Base-by-base conservation (phyloP, 2,797 vertebrate species). In the Syndactyla subalaris region DNA sequence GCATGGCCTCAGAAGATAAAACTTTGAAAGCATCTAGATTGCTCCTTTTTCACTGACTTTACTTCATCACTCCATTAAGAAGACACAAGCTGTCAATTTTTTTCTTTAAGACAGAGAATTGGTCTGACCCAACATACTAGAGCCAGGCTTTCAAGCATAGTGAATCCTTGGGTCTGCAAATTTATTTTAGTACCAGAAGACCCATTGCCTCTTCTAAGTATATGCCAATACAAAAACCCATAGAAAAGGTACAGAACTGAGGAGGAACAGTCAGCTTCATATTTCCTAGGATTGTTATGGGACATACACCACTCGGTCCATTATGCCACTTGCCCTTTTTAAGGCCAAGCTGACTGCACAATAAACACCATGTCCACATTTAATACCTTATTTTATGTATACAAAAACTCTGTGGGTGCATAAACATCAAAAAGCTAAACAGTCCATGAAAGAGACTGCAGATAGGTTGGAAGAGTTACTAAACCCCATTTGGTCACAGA, bases 351-450 rank as follows among this genome's bases (percentile, higher is more conserved):
- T 51, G 48, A 89, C 26, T 66, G 34, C 41, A 72, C 76, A 79
- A 66, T 85, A 91, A 89, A 80, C 66, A 89, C 13, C 20, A 58
- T 52, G 27, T 32, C 84, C 61, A 54, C 22, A 14, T 72, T 86
- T 73, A 55, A 34, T 65, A 48, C 39, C 41, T 78, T 78, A 59
- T 89, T 92, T 92, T 73, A 85, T n/a, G 32, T 18, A 88, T 77
- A 54, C 29, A 94, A 91, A 72, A 89, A 81, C 30, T 89, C 66
- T 46, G 30, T 1, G 9, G 8, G 29, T 29, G 3, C 34, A 70
- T 41, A 95, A 95, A 51, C 46, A 68, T 58, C 62, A 55, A 89
- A 88, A 84, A 94, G 48, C 90, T 89, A 78, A 94, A 95, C 83
- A 87, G 72, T 38, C 43, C 89, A 67, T 70, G 54, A 95, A 90